A percentile compares a stretch with the other conserved stretches of the same genome.
These are phyloP conservation scores for Nanger granti DNA, from an alignment of 2,113 vertebrate genomes.

Conservation along the genomic window DNA sequence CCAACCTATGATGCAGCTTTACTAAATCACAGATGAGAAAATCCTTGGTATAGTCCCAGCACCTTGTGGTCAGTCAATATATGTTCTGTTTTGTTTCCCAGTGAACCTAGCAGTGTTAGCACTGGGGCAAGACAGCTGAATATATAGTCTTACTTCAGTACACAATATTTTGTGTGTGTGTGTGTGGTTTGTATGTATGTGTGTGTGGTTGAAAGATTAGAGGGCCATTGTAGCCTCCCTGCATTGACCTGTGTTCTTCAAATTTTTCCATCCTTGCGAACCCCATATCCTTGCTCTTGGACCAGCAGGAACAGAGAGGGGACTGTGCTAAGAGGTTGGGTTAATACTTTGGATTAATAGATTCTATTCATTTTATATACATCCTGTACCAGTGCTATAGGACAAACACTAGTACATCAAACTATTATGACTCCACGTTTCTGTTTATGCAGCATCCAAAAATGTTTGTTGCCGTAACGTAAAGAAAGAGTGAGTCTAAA, in stretches of 20 bases:
- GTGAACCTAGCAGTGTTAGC: not conserved
- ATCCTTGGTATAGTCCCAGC: not conserved
- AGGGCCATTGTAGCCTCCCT: fast-evolving
- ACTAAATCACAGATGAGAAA: not conserved
- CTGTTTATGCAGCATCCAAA: not conserved
- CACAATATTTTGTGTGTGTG: not conserved
- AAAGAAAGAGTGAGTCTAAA: not conserved
- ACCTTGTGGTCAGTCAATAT: not conserved
- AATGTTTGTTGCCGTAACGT: not conserved
- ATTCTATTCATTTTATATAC: not conserved
- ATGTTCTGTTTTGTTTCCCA: not conserved
- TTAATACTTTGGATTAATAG: not conserved
- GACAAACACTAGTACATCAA: not conserved
- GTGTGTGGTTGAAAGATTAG: not conserved
- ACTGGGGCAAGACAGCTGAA: not conserved
- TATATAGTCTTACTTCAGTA: not conserved
- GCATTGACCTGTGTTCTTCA: not conserved
- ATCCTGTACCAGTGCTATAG: not conserved
- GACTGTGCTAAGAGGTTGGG: not conserved
- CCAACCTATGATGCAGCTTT: not conserved
- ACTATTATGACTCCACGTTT: not conserved
- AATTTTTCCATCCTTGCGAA: not conserved
- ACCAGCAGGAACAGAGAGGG: too few species aligned
- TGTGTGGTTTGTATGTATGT: not conserved
- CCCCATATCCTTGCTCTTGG: fast-evolving